A percentile compares a stretch with the other conserved stretches of the same genome.
These are phyloP conservation scores for Botrylloides violaceus DNA, from an alignment of 23 tunicate species.

Conservation along the genomic window DNA sequence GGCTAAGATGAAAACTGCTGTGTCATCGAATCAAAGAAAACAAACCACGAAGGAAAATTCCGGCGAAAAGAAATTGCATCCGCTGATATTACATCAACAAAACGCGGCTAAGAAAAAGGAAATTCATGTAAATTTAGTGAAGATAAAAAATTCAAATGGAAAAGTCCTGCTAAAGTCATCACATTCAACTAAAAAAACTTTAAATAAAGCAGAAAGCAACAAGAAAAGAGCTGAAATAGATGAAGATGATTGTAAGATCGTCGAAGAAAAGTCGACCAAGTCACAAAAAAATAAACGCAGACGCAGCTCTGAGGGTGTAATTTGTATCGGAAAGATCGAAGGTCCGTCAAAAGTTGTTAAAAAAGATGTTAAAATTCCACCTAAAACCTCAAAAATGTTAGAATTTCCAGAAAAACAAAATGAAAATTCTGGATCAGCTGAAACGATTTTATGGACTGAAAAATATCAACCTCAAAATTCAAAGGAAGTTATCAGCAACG, in stretches of 20 bases:
- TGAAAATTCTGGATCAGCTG: background rate
- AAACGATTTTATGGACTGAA: conserved; percentile 18
- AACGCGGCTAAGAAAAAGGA: too few relatives aligned
- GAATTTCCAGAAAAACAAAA: background rate
- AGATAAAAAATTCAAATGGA: too few relatives aligned
- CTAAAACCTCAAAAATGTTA: too few relatives aligned
- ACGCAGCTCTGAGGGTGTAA: background rate
- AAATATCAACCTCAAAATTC: conserved; percentile 16
- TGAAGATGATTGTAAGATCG: background rate
- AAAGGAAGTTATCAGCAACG: background rate
- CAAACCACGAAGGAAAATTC: too few relatives aligned
- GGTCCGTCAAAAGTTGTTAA: background rate
- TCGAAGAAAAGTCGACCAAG: background rate
- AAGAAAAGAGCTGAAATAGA: background rate
- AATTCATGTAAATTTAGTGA: too few relatives aligned
- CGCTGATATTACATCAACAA: too few relatives aligned
- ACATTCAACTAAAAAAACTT: background rate
- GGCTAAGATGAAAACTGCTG: too few relatives aligned
- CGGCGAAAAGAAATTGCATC: too few relatives aligned
- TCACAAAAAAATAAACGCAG: background rate
- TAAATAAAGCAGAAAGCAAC: background rate
- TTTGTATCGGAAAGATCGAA: background rate
- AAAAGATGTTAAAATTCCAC: too few relatives aligned
- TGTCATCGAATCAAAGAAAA: too few relatives aligned
- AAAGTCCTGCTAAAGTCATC: too few relatives aligned